These are phyloP conservation scores for Acrocera orbiculus DNA, from an alignment of 2,888 invertebrate species.

Conservation along the genomic window DNA sequence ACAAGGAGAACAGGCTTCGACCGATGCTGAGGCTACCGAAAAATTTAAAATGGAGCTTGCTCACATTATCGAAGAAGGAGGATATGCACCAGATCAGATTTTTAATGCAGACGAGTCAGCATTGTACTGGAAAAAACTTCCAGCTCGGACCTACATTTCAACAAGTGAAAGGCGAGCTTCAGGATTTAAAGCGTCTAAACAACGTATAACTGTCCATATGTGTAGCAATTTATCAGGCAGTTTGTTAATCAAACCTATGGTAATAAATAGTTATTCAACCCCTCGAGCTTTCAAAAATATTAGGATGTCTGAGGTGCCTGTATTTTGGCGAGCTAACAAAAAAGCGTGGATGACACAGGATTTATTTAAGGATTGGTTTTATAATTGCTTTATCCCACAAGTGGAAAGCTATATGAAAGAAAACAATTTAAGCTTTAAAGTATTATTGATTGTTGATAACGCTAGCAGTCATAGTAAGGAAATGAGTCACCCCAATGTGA, in stretches of 20 bases:
- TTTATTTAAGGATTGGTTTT: background rate
- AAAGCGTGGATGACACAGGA: background rate
- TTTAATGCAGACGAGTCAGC: conserved; percentile 12
- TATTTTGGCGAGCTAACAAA: background rate
- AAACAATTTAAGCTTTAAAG: conserved; percentile 1
- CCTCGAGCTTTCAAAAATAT: conserved; percentile 18
- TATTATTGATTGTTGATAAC: background rate
- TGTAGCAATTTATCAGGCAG: conserved; percentile 19
- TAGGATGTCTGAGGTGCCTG: background rate
- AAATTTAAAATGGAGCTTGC: too few relatives aligned
- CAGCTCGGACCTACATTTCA: conserved; percentile 12
- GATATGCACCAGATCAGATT: too few relatives aligned
- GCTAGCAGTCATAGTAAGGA: background rate
- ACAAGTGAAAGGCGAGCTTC: conserved; percentile 12
- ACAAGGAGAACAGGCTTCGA: conserved; percentile 11
- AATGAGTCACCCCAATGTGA: conserved; percentile 1
- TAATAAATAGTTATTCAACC: conserved; percentile 20
- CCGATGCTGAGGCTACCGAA: conserved; percentile 10
- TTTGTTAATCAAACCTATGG: conserved; percentile 20
- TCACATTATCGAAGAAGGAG: too few relatives aligned
- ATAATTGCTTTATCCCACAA: background rate
- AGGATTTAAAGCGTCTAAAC: conserved; percentile 15
- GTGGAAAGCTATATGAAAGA: background rate
- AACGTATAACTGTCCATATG: conserved; percentile 18
- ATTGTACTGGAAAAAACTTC: conserved; percentile 13